Evolutionary conservation across 2,888 invertebrate genomes (phyloP).

Genomic region (Cosmopolites sordidus): DNA sequence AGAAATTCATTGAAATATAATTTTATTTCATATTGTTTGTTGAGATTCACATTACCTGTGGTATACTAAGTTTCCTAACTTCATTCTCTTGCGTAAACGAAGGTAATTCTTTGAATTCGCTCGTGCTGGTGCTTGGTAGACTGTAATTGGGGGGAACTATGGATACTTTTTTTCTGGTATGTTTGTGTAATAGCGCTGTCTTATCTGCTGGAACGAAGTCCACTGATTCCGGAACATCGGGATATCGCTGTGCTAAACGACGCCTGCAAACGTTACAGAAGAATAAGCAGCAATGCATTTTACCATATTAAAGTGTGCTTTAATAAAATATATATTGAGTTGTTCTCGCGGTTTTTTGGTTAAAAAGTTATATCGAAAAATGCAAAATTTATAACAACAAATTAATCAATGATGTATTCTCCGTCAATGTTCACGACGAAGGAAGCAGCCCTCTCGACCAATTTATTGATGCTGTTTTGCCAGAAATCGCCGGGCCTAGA

Average conservation of each 20-base stretch:
- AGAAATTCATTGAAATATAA: too few species aligned
- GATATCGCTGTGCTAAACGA: constrained; percentile 53
- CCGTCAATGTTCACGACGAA: too few species aligned
- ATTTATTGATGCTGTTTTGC: too few species aligned
- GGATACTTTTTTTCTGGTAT: constrained; percentile 46
- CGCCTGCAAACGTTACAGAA: constrained; percentile 24
- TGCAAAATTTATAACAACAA: too few species aligned
- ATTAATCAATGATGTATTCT: too few species aligned
- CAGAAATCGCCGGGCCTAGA: too few species aligned
- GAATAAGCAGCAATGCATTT: too few species aligned
- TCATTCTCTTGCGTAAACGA: constrained; percentile 31
- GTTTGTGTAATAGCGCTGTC: constrained; percentile 34
- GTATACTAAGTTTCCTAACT: constrained; percentile 29
- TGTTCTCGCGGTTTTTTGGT: too few species aligned
- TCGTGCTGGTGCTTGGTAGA: constrained; percentile 46
- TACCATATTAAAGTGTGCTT: not conserved
- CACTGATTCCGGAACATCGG: constrained; percentile 36
- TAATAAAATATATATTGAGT: not conserved
- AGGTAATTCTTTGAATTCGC: constrained; percentile 41
- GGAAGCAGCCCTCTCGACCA: too few species aligned
- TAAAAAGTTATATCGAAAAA: too few species aligned
- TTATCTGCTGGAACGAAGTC: constrained; percentile 43
- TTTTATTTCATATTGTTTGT: too few species aligned
- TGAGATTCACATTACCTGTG: constrained; percentile 28
- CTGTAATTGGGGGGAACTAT: constrained; percentile 47